Evolutionary conservation across 2,113 vertebrate genomes (phyloP).

Genomic region (Eretmochelys imbricata): DNA sequence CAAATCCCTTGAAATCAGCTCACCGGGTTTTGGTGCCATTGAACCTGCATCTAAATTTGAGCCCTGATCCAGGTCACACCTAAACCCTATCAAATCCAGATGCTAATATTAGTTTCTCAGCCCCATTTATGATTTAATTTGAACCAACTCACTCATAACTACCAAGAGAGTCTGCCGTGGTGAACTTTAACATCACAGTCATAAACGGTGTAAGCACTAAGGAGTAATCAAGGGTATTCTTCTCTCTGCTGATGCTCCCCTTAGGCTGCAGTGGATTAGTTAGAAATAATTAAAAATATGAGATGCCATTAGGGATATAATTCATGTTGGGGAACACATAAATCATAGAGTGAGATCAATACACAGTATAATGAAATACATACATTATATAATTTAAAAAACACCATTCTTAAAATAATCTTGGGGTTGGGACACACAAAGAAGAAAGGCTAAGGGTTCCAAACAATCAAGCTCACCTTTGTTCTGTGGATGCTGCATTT

Average conservation of each 20-base stretch:
- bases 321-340: neutral
- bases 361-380: neutral
- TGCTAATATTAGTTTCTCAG: neutral
- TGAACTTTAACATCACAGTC: neutral
- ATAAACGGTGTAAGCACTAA: neutral
- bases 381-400: neutral
- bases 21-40: neutral
- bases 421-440: neutral
- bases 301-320: neutral
- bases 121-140: neutral
- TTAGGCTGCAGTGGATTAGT: neutral
- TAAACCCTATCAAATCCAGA: neutral
- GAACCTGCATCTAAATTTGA: neutral
- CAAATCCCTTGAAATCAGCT: neutral
- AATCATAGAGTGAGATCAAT: neutral
- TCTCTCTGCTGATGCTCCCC: neutral
- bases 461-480: neutral
- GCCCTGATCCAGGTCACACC: neutral
- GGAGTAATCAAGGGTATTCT: neutral
- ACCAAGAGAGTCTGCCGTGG: neutral
- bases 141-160: neutral
- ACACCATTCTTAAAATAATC: neutral
- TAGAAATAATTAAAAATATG: neutral
- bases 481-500: neutral
- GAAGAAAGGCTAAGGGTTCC: neutral